A percentile compares a stretch with the other conserved stretches of the same genome.
Conservation (phyloP, 2,888 invertebrate genomes). For the Agriopis leucophaearia region DNA sequence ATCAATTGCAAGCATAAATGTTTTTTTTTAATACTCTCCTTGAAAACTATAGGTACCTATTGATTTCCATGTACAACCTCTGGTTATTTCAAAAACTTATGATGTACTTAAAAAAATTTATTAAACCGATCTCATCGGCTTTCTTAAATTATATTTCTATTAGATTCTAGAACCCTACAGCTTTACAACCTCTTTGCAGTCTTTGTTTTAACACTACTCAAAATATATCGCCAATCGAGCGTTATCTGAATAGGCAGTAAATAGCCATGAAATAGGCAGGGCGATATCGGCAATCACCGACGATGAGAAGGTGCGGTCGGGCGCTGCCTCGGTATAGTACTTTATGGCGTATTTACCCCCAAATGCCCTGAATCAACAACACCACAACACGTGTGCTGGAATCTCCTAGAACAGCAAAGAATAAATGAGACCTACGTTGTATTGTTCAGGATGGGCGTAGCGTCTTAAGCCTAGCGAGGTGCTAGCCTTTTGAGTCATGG, state of each 20-base stretch:
- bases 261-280: slow-evolving; percentile 28
- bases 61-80: too few species aligned
- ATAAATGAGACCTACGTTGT: not conserved
- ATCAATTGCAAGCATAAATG: too few species aligned
- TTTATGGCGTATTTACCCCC: slow-evolving; percentile 42
- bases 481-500: not conserved
- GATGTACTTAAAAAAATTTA: too few species aligned
- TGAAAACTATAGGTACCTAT: too few species aligned
- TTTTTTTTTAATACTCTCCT: too few species aligned
- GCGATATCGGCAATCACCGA: slow-evolving; percentile 29
- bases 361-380: slow-evolving; percentile 23
- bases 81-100: too few species aligned
- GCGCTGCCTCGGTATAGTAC: slow-evolving; percentile 40
- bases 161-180: not conserved
- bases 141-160: too few species aligned
- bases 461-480: not conserved
- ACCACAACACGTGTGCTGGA: not conserved
- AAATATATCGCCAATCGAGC: slow-evolving; percentile 11
- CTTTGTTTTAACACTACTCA: not conserved
- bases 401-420: not conserved
- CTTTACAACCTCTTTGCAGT: not conserved
- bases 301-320: slow-evolving; percentile 41
- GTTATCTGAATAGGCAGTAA: slow-evolving; percentile 18
- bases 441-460: not conserved
- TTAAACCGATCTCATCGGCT: too few species aligned